A percentile compares a stretch with the other conserved stretches of the same genome.
These are phyloP conservation scores for Lasius fuliginosus DNA, from an alignment of 2,888 invertebrate species.

Conservation along the genomic window DNA sequence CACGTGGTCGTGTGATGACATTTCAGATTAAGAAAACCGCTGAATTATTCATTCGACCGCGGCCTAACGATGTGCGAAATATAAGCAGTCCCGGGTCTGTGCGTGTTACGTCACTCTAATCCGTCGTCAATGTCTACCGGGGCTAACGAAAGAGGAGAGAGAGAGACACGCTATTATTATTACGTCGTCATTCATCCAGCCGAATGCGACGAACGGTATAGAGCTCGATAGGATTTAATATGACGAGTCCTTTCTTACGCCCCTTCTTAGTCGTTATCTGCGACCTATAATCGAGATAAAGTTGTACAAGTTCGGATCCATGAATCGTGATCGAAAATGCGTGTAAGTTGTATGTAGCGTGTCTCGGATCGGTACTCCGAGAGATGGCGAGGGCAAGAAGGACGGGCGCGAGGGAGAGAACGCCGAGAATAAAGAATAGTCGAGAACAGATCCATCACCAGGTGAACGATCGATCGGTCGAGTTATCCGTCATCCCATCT, in stretches of 20 bases:
- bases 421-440: slow-evolving; percentile 70
- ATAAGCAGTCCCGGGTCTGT: slow-evolving; percentile 13
- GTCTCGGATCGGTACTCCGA: neutral
- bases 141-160: neutral
- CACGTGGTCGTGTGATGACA: slow-evolving; percentile 49
- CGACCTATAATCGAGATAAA: slow-evolving; percentile 72
- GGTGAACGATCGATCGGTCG: slow-evolving; percentile 78
- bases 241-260: slow-evolving; percentile 20
- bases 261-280: slow-evolving; percentile 60
- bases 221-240: slow-evolving; percentile 66
- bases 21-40: slow-evolving; percentile 48
- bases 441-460: slow-evolving; percentile 79
- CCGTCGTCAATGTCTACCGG: slow-evolving; percentile 11
- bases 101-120: slow-evolving; percentile 36
- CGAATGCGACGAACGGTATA: slow-evolving; percentile 45
- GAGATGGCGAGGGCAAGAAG: slow-evolving; percentile 5
- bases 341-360: slow-evolving; percentile 64
- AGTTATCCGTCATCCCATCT: slow-evolving; percentile 81
- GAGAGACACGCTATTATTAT: slow-evolving; percentile 59
- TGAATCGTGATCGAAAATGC: slow-evolving; percentile 70
- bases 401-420: slow-evolving; percentile 24
- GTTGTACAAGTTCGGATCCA: slow-evolving; percentile 55
- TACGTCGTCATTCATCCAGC: slow-evolving; percentile 61
- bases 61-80: slow-evolving; percentile 44
- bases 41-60: slow-evolving; percentile 51